Percentiles rank a stretch among this genome's conserved stretches.
Conservation (phyloP, 2,113 vertebrate species). For the Geococcyx californianus region DNA sequence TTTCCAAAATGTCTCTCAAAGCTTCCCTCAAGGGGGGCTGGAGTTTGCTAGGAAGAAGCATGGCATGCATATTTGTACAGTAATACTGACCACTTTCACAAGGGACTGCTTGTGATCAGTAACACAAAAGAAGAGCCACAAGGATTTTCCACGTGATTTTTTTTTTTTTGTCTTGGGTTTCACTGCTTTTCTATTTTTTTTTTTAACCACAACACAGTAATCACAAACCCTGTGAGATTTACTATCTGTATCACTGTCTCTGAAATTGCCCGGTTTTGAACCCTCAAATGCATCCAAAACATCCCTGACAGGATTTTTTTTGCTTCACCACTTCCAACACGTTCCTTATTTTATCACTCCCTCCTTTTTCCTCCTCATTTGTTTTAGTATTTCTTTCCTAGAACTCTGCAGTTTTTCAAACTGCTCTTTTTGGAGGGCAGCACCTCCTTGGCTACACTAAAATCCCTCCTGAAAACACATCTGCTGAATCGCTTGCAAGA, state of each 20-base stretch:
- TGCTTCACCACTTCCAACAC: not conserved
- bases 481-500: slow-evolving; percentile 14
- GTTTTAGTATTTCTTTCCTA: slow-evolving; percentile 12
- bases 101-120: not conserved
- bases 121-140: not conserved
- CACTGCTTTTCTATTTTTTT: not conserved
- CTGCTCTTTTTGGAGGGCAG: slow-evolving; percentile 14
- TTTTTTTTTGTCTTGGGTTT: not conserved
- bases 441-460: slow-evolving; percentile 20
- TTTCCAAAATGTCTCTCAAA: not conserved
- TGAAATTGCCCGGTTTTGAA: not conserved
- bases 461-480: slow-evolving; percentile 42
- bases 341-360: not conserved
- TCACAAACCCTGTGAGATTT: not conserved
- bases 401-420: not conserved
- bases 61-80: not conserved
- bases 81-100: not conserved
- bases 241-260: not conserved
- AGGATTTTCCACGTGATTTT: not conserved
- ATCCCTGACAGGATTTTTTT: not conserved
- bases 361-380: not conserved
- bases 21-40: not conserved
- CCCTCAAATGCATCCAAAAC: not conserved
- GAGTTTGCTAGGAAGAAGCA: slow-evolving; percentile 5
- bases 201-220: not conserved